These are phyloP conservation scores for Menidia menidia DNA, from an alignment of 2,797 vertebrate species.

Conservation along the genomic window DNA sequence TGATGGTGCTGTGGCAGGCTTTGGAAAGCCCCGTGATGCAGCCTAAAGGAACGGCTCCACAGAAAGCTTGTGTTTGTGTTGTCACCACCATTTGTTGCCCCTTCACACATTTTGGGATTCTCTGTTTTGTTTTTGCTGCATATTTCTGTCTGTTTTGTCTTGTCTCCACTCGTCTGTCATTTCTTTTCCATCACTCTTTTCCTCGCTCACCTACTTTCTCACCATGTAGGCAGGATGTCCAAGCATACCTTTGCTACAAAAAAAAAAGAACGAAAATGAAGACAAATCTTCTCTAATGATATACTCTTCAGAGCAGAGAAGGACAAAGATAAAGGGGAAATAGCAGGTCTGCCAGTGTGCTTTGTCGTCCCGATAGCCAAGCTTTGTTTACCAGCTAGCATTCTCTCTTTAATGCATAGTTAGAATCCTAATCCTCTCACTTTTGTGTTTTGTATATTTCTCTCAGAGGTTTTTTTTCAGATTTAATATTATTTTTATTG, in stretches of 20 bases:
- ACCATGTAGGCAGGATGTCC: slow-evolving; percentile 42
- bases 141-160: slow-evolving; percentile 8
- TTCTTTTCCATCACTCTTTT: neutral
- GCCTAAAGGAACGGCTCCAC: slow-evolving; percentile 28
- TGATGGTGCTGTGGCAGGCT: slow-evolving; percentile 30
- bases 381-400: slow-evolving; percentile 14
- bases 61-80: slow-evolving; percentile 5
- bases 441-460: slow-evolving; percentile 23
- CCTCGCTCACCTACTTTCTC: slow-evolving; percentile 35
- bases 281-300: slow-evolving; percentile 62
- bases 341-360: slow-evolving; percentile 13
- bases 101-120: slow-evolving; percentile 2
- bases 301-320: slow-evolving; percentile 44
- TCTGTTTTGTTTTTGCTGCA: neutral
- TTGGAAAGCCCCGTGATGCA: slow-evolving; percentile 32
- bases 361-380: slow-evolving; percentile 16
- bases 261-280: slow-evolving; percentile 52
- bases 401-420: slow-evolving; percentile 14
- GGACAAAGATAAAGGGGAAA: slow-evolving; percentile 4
- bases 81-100: neutral
- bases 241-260: slow-evolving; percentile 38
- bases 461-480: slow-evolving; percentile 25
- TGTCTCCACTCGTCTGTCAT: slow-evolving; percentile 1
- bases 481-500: slow-evolving; percentile 53
- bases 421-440: slow-evolving; percentile 38